Evolutionary conservation across 1,140 invertebrate genomes (phyloP), one percentile per base, ranked within the genome.

Genomic region (Zaprionus davidi): DNA sequence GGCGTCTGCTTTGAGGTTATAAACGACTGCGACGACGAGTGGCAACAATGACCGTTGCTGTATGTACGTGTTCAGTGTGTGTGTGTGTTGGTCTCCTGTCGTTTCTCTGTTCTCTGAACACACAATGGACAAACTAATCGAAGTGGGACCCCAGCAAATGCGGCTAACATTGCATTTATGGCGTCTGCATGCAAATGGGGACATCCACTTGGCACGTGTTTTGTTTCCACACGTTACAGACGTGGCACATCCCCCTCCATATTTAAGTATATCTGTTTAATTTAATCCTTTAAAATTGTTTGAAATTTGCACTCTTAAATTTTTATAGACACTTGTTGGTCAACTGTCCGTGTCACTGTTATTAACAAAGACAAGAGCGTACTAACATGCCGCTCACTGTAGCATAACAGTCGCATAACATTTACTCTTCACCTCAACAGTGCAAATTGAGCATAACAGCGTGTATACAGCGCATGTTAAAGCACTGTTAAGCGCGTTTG

Each of bases 1-100:
- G 82, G 77, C 72, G 82, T 85, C 82, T 85, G 82, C 82, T 81
- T 85, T 85, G 82, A 81, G 82, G 82, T 72, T 84, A 85, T 73
- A 66, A 70, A 38, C 70, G 64, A 59, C 44, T 38, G 31, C 36
- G 46, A 44, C 44, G 68, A 69, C 74, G 62, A 79, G 57, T 82
- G 68, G 65, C 69, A 85, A 72, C 82, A 81, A 85, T 85, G 82
- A 70, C 68, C 82, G 71, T 59, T 85, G 64, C 70, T 44, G 64
- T 53, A 65, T 65, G 41, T 34, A 26, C 28, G 44, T 20, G 17
- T 49, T 49, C 20, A 20, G 17, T 46, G 44, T 49, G n/a, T 51
- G 46, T 51, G 46, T 36, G 26, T 28, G 49, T 51, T 63, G 41
- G 60, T 22, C 59, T 46, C n/a, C 41, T 46, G 41, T 46, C n/a